These are phyloP conservation scores for Burhinus bistriatus DNA, from an alignment of 2,113 vertebrate genomes.

Conservation along the genomic window DNA sequence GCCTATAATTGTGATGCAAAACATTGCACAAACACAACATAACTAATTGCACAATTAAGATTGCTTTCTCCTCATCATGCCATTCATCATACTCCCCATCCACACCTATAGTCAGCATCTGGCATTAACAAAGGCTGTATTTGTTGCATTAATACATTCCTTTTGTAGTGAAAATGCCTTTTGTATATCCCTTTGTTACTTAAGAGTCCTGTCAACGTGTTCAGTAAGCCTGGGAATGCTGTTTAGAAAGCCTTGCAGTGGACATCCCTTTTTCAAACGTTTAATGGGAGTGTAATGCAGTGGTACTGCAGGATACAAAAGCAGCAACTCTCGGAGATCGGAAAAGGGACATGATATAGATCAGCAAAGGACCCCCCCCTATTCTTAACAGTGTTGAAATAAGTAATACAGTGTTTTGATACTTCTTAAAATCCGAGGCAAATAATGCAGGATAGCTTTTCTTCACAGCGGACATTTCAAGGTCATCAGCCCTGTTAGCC, in stretches of 20 bases:
- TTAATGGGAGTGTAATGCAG: background rate
- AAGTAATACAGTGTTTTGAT: background rate
- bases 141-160: background rate
- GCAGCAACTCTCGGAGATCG: background rate
- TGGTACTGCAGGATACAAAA: background rate
- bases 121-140: background rate
- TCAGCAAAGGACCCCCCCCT: background rate
- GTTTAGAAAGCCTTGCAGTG: background rate
- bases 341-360: background rate
- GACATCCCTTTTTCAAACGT: background rate
- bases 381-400: background rate
- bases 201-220: background rate
- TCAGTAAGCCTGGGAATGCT: background rate
- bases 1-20: constrained; percentile 7
- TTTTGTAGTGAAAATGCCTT: background rate
- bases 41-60: background rate
- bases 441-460: background rate
- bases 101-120: background rate
- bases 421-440: background rate
- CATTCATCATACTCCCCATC: background rate
- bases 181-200: background rate
- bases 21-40: background rate
- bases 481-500: background rate
- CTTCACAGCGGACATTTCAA: background rate
- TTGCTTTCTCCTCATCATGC: background rate